These are phyloP conservation scores for Trachemys scripta DNA, from an alignment of 2,113 vertebrate genomes.

Conservation along the genomic window DNA sequence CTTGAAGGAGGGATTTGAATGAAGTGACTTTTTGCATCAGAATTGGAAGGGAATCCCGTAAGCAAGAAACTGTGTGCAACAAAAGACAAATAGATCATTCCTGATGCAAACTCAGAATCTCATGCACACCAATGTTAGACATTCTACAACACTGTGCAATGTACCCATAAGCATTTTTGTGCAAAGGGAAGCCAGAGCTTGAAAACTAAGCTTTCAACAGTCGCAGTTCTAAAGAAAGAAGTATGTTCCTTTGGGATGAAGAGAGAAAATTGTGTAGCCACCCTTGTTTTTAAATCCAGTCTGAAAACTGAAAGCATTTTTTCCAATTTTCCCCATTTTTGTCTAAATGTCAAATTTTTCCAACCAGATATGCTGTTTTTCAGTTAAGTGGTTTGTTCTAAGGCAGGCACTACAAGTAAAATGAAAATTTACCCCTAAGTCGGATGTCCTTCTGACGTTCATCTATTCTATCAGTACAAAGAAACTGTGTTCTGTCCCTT, in stretches of 20 bases:
- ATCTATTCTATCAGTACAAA: not conserved
- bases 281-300: not conserved
- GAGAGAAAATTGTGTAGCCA: not conserved
- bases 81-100: not conserved
- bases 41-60: not conserved
- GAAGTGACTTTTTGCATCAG: not conserved
- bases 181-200: not conserved
- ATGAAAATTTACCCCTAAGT: not conserved
- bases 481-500: not conserved
- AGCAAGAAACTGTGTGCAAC: not conserved
- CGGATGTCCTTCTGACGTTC: not conserved
- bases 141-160: not conserved
- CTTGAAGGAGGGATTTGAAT: not conserved
- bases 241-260: not conserved
- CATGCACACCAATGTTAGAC: not conserved
- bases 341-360: not conserved
- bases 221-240: not conserved
- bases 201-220: not conserved
- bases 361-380: not conserved
- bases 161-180: not conserved
- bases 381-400: not conserved
- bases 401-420: not conserved
- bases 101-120: not conserved
- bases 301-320: not conserved
- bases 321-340: not conserved